phyloP scores from a whole-genome alignment of 2,888 invertebrate species.

The Calliscelio sp. region DNA sequence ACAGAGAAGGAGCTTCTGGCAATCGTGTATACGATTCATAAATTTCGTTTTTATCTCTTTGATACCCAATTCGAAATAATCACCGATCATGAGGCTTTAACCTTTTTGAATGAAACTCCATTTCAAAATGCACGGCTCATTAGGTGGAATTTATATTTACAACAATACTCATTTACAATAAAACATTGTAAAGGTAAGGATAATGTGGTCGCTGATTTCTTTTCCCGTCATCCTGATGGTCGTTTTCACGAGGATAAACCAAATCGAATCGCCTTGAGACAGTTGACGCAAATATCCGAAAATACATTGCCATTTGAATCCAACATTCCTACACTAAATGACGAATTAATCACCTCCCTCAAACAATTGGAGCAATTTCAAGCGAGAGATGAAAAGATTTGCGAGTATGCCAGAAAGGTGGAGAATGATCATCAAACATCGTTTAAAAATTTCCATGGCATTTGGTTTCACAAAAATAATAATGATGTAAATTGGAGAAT shows the following conservation, averaged over 20 bases:
- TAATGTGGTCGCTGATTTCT: not conserved
- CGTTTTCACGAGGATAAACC: too few relatives aligned
- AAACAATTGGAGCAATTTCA: too few relatives aligned
- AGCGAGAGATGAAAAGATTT: too few relatives aligned
- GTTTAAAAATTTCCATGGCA: not conserved
- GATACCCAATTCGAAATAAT: not conserved
- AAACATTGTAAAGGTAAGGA: constrained; percentile 41
- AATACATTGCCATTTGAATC: too few relatives aligned
- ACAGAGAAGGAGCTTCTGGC: constrained; percentile 34
- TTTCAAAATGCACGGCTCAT: constrained; percentile 16
- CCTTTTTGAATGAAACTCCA: not conserved
- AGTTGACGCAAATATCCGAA: too few relatives aligned
- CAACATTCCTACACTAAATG: too few relatives aligned
- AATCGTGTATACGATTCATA: constrained; percentile 2
- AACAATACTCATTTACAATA: constrained; percentile 29
- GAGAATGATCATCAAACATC: too few relatives aligned
- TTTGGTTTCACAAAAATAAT: not conserved
- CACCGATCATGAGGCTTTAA: constrained; percentile 19
- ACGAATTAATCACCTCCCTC: too few relatives aligned
- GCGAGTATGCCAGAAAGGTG: too few relatives aligned
- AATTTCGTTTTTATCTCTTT: constrained; percentile 10
- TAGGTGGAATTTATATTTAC: constrained; percentile 30
- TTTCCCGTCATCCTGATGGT: too few relatives aligned
- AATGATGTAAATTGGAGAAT: not conserved
- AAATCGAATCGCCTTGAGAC: too few relatives aligned